Percentiles rank a stretch among this genome's conserved stretches.
Evolutionary conservation across 2,888 invertebrate genomes (phyloP).

Genomic region (Polydrusus cervinus): DNA sequence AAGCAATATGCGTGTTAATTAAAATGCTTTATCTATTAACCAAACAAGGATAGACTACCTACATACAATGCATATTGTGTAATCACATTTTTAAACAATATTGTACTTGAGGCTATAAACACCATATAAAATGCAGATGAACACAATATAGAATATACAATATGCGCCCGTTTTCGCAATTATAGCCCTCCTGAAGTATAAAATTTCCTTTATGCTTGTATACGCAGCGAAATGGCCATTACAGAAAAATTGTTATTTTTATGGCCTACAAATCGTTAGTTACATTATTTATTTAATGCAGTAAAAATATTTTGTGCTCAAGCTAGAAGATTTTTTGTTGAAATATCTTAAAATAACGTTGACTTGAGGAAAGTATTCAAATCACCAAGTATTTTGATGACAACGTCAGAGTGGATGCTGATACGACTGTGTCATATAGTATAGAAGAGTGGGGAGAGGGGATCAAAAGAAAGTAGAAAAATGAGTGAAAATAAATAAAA

Average conservation of each 20-base stretch:
- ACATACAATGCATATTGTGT: background rate
- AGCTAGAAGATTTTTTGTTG: background rate
- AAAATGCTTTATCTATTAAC: too few relatives aligned
- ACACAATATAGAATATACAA: slow-evolving; percentile 26
- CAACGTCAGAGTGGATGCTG: too few relatives aligned
- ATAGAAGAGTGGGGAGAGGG: too few relatives aligned
- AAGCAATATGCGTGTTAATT: too few relatives aligned
- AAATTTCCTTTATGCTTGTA: slow-evolving; percentile 33
- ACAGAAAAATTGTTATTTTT: slow-evolving; percentile 25
- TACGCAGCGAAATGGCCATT: slow-evolving; percentile 24
- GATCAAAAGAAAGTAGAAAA: too few relatives aligned
- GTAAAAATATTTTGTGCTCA: background rate
- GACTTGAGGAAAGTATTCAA: too few relatives aligned
- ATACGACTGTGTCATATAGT: too few relatives aligned
- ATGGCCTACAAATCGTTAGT: slow-evolving; percentile 21
- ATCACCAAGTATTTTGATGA: too few relatives aligned
- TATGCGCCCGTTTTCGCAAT: slow-evolving; percentile 18
- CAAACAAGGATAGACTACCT: background rate
- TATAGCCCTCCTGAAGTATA: slow-evolving; percentile 29
- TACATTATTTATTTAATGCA: slow-evolving; percentile 25
- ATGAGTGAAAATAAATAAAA: too few relatives aligned
- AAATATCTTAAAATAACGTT: too few relatives aligned
- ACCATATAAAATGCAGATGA: slow-evolving; percentile 28
- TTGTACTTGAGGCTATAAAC: slow-evolving; percentile 6
- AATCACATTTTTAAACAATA: slow-evolving; percentile 11